These are phyloP conservation scores for Echiichthys vipera DNA, from an alignment of 2,797 vertebrate genomes.

Conservation along the genomic window DNA sequence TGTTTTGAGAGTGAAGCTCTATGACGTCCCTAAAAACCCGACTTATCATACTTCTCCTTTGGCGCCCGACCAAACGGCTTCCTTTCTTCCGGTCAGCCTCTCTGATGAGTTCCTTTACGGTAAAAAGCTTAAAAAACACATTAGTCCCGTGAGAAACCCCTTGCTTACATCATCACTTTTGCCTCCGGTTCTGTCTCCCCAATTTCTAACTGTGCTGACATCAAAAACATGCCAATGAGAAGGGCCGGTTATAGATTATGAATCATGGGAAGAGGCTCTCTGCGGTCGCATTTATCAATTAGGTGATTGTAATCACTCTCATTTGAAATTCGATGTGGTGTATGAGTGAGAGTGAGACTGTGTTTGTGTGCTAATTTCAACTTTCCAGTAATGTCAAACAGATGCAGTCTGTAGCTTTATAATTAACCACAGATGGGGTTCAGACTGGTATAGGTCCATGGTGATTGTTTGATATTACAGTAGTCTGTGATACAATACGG, in stretches of 20 bases:
- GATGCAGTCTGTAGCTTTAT: constrained; percentile 75
- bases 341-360: constrained; percentile 82
- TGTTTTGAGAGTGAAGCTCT: constrained; percentile 64
- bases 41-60: constrained; percentile 62
- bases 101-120: constrained; percentile 76
- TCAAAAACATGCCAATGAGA: constrained; percentile 66
- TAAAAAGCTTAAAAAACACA: constrained; percentile 76
- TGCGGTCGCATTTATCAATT: constrained; percentile 83
- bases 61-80: constrained; percentile 71
- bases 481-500: constrained; percentile 59
- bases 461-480: constrained; percentile 66
- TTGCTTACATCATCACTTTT: constrained; percentile 79
- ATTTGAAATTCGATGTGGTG: constrained; percentile 81
- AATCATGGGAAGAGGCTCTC: constrained; percentile 76
- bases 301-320: constrained; percentile 81
- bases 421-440: constrained; percentile 78
- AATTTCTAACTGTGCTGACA: constrained; percentile 58
- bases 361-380: constrained; percentile 82
- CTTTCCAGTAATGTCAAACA: constrained; percentile 83
- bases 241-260: constrained; percentile 73
- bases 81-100: constrained; percentile 82
- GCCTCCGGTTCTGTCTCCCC: constrained; percentile 54
- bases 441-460: constrained; percentile 59
- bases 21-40: constrained; percentile 65
- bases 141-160: constrained; percentile 72